Conservation (phyloP, 2,888 invertebrate genomes). For the Trachelus stipa region DNA sequence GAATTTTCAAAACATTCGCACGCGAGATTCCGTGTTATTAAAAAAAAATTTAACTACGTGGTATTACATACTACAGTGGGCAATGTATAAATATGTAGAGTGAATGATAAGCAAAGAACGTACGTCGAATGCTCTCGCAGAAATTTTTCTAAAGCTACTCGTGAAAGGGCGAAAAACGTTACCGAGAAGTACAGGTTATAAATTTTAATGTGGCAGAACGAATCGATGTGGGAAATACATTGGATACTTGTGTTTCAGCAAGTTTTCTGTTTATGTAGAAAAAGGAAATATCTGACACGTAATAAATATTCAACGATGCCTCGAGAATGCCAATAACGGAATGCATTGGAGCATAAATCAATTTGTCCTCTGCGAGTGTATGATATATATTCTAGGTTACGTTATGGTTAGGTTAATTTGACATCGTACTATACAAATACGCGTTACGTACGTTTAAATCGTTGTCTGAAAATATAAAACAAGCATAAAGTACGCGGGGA, state of each 20-base stretch:
- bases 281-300: neutral
- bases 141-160: neutral
- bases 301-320: neutral
- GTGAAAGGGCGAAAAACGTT: neutral
- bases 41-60: neutral
- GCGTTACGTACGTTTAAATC: neutral
- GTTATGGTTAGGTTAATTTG: neutral
- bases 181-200: neutral
- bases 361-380: neutral
- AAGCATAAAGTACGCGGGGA: neutral
- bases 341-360: neutral
- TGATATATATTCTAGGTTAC: neutral
- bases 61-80: neutral
- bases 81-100: neutral
- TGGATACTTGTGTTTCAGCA: neutral
- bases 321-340: neutral
- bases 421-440: neutral
- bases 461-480: neutral
- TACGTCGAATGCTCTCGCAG: neutral
- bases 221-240: neutral
- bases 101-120: neutral
- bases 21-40: neutral
- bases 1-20: neutral
- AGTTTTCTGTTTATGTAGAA: neutral
- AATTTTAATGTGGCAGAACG: neutral